Base-by-base conservation (phyloP, 2,113 vertebrate genomes). In the Nothoprocta pentlandii region DNA sequence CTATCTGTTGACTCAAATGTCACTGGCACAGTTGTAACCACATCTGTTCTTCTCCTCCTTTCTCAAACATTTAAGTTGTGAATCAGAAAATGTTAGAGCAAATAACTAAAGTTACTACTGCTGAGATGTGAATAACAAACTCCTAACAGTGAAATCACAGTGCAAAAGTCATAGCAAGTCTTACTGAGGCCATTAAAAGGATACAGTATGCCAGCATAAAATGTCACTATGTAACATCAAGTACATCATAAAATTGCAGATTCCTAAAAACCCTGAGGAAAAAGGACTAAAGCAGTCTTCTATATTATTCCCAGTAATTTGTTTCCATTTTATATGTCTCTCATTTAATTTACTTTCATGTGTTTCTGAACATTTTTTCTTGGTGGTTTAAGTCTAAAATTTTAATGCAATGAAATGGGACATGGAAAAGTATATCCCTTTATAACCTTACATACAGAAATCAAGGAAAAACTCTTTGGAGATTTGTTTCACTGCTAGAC, bases 231-330 rank as follows among this genome's bases (percentile, higher is more conserved):
- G 8, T 70, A 75, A 70, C 71, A 26, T 22, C 47, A 63, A 84
- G 30, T 54, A 86, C 70, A 90, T n/a, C 9, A 54, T 54, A 25
- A 75, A 87, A 85, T 85, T 64, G 51, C 21, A 61, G 32, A 39
- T 91, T 86, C n/a, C 75, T 87, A 78, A 92, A 89, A 96, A 26
- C 16, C 66, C n/a, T 5, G 30, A 91, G 63, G 64, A 71, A 71
- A 92, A 85, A 78, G 14, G 3, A 68, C 9, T 28, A 63, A 70
- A 78, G 12, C 23, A 47, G 3, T 30, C 2, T n/a, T 17, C 39
- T 67, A 6, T 46, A 6, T 59, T 56, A 25, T 42, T 79, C 53
- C 80, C 69, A 84, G 80, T 16, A 83, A 58, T 10, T 32, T 39
- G 3, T 73, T 80, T 73, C 7, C 9, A 82, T 8, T 22, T 83